Evolutionary conservation across 1,140 invertebrate genomes (phyloP), one percentile per base, ranked within the genome.

Genomic region (Pogonus chalceus): DNA sequence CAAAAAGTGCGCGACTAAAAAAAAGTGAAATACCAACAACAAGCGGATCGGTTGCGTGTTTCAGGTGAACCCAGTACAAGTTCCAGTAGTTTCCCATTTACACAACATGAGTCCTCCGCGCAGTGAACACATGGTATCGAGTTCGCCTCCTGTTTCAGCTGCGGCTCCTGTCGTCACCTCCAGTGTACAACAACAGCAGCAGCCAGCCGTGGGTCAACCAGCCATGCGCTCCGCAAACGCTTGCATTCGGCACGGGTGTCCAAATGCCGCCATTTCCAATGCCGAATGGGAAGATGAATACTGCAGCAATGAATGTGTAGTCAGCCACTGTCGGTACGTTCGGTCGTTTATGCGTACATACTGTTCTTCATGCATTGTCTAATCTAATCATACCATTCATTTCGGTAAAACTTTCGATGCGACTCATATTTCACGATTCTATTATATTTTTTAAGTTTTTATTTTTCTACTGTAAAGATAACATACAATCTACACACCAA

Each of bases 231-330:
- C 74, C 57, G 70, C 79, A 56, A 80, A 83, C 61, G 79, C 82
- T 47, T 96, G 91, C 75, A 87, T 92, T 60, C 82, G 92, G 54
- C 85, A 88, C 64, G 92, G 93, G 49, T 97, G 93, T 71, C 82
- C 81, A 23, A 96, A 96, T 73, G 82, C 83, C 35, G 91, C 92
- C 43, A 85, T 95, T 59, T 82, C 90, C 37, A 95, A 90, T 73
- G 84, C 86, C 49, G 92, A 95, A 72, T 97, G 93, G 93, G 93
- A 96, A 69, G 88, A 93, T 69, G 92, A 96, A 73, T 98, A 96
- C 71, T 98, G 94, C 74, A 93, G 90, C 70, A 95, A 94, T 75
- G 92, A 97, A 69, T 98, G 94, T 76, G 93, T 96, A 56, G 91
- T 96, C 61, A 91, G 85, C 67, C 93, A 98, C 73, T 96, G 93